phyloP scores from a whole-genome alignment of 2,113 vertebrate genomes.

The Poecile atricapillus region DNA sequence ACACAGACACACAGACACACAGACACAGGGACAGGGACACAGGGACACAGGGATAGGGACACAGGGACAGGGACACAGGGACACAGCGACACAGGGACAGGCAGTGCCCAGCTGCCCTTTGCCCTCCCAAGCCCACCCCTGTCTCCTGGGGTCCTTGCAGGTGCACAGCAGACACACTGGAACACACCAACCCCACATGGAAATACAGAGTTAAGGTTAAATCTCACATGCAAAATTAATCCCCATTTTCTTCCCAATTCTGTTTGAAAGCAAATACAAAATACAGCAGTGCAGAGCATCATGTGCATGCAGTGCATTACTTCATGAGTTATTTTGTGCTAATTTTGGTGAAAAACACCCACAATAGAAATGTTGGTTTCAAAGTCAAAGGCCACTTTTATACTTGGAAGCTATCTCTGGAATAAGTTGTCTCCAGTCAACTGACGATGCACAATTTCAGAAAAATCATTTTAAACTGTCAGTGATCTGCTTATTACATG shows the following conservation, averaged over 20 bases:
- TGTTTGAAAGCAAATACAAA: neutral
- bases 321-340: neutral
- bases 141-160: neutral
- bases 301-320: neutral
- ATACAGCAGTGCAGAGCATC: neutral
- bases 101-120: neutral
- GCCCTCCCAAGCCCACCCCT: too few species aligned
- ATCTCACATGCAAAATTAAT: neutral
- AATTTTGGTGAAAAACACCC: neutral
- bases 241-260: neutral
- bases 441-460: neutral
- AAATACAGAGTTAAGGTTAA: neutral
- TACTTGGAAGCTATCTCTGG: neutral
- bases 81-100: rapidly evolving
- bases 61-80: neutral
- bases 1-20: neutral
- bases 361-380: neutral
- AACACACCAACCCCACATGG: neutral
- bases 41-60: rapidly evolving
- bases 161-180: neutral
- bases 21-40: rapidly evolving
- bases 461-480: constrained; percentile 18
- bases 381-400: neutral
- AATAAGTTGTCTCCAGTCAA: constrained; percentile 5
- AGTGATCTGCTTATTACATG: constrained; percentile 13